Evolutionary conservation across 2,888 invertebrate species (phyloP), one percentile per base, ranked within the genome.

Genomic region (Pristionchus maxplancki): DNA sequence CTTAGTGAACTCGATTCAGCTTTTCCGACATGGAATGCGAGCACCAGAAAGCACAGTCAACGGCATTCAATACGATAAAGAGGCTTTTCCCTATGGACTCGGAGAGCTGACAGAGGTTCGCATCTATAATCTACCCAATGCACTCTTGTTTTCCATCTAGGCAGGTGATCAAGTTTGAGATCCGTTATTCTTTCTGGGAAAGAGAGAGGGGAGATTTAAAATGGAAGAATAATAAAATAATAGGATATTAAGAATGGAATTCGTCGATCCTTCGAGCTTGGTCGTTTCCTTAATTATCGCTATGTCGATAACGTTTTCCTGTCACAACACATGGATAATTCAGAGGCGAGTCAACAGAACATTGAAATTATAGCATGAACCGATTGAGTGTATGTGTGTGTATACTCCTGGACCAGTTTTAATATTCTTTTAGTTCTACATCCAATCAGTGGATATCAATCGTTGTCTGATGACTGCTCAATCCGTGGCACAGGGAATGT

Each of bases 401-500:
- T n/a, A n/a, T n/a, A n/a, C n/a, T n/a, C n/a, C n/a, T n/a, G n/a
- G n/a, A n/a, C n/a, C n/a, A 17, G 20, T 13, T 17, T 17, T 17
- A 13, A 58, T 58, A 58, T 58, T 24, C n/a, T n/a, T 81, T 40
- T 40, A 88, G 88, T 53, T 88, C 28, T 88, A 88, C 62, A n/a
- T 88, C 88, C 88, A 88, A 88, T 88, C 88, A 24, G 81, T 88
- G 40, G 88, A 88, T 28, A 31, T 78, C 28, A 88, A 88, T 62
- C 88, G 88, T n/a, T 88, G 88, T n/a, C 28, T 88, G 81, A 88
- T 88, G 88, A 88, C 78, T 37, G 88, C 88, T 37, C 53, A 78
- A 24, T 74, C 88, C 0, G 78, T 88, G 8, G 88, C 88, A 11
- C 88, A 88, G n/a, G 88, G 88, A 53, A 88, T 88, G 88, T 88